Base-by-base conservation (phyloP, 2,797 vertebrate genomes). In the Lophotriccus pileatus region DNA sequence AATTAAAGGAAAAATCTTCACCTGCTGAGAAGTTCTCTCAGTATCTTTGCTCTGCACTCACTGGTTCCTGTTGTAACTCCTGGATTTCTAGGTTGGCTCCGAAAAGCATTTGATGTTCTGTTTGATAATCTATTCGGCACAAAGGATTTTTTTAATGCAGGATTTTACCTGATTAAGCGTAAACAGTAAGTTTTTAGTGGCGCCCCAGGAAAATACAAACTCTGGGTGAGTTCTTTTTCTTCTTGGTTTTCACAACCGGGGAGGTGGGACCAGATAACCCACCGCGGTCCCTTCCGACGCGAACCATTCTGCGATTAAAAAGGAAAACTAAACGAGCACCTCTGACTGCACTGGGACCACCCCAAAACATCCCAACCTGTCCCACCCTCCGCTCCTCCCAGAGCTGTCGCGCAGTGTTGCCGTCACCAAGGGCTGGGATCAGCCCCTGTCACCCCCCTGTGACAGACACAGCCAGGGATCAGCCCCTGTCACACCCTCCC, bases 161-260 rank as follows among this genome's bases (percentile, higher is more conserved):
- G 20, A 44, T 10, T 44, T 44, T 3, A 23, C 9, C 37, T 9
- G 7, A 15, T 4, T 1, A 59, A 32, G 14, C 1, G 0, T 9
- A 3, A 24, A 12, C 2, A 8, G 30, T 13, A 32, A 16, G 4
- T 2, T 43, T 53, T 8, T 7, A 32, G 59, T 1, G 11, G 23
- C 4, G 25, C 37, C 44, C 43, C 43, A 14, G 8, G 23, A 55
- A 74, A 77, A 41, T 15, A 28, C 10, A 25, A 36, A 12, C 28
- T 16, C 58, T 12, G 16, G 0, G 6, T 1, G 4, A 47, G n/a
- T 10, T 24, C 3, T 15, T 24, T 37, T 58, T n/a, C 21, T 53
- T 30, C 24, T 66, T 14, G 21, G 19, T 89, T 67, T 67, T 12
- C 43, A 34, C 7, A 21, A 12, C 19, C 23, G 17, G 36, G 53